Conservation (phyloP, 2,797 vertebrate genomes). For the Sphenodon punctatus region DNA sequence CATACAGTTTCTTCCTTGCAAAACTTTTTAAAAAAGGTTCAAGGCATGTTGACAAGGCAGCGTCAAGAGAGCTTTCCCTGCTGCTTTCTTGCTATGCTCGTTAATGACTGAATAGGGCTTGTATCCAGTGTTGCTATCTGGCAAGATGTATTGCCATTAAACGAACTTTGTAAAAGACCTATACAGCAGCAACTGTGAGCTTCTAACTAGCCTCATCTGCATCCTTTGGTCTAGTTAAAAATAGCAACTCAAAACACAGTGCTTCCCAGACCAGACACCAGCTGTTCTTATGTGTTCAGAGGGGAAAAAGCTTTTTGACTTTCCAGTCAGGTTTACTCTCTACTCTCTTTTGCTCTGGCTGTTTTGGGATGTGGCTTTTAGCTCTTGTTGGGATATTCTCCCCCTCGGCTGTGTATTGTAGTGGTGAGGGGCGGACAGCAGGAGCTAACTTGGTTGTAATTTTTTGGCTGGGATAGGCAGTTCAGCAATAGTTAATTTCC, state of each 20-base stretch:
- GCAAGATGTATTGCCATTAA: neutral
- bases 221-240: neutral
- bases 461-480: neutral
- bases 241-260: neutral
- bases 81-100: neutral
- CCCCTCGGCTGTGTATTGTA: neutral
- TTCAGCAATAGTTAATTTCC: neutral
- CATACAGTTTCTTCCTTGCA: no score
- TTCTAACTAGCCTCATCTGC: neutral
- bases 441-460: no score
- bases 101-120: neutral
- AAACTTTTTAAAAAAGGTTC: no score
- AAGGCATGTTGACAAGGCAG: no score
- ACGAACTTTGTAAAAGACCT: neutral
- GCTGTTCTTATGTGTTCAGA: neutral
- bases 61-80: no score
- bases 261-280: neutral
- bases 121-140: neutral
- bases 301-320: neutral
- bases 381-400: rapidly evolving
- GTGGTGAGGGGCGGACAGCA: no score
- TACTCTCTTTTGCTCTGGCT: neutral
- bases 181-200: neutral
- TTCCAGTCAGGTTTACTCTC: neutral
- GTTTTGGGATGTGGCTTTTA: neutral